Evolutionary conservation across 1,140 invertebrate genomes (phyloP), one percentile per base, ranked within the genome.

Genomic region (Sinonovacula constricta): DNA sequence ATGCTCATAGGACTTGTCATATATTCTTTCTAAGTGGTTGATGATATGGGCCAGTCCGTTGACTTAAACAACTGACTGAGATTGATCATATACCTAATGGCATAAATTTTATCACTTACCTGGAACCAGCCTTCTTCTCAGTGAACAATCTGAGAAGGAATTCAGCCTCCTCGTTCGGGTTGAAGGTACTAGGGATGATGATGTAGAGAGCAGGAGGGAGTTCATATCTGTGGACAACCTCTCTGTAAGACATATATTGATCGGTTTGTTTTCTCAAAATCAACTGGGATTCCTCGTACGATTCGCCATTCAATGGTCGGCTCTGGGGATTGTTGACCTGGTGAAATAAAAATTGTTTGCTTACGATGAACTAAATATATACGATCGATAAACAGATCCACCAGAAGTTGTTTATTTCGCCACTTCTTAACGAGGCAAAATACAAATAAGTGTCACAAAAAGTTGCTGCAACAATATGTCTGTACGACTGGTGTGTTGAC

Each of bases 121-220:
- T 80, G 59, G 84, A 86, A 1, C 83, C 80, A 18, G 70, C 71
- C 10, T 77, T 59, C 49, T 85, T 86, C 45, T 91, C 88, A 2
- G 93, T 92, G 82, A 92, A 94, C 15, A 94, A 84, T 81, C 94
- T 86, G 22, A 95, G 81, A 66, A 94, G 83, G 87, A 93, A 94
- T 62, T 93, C 89, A 3, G 91, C 92, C 57, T 92, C 92, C 71
- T 93, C 88, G 31, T 93, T 91, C 14, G 93, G 92, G 24, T 93
- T 88, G 87, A 93, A 94, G 10, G 94, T 94, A 30, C 92, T 93
- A n/a, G 94, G 94, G 30, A 94, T 90, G 31, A 95, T 87, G 26
- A 94, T 89, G 88, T 95, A 94, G n/a, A 91, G 87, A 24, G 94
- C 94, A 36, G 91, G 90, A 4, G 88, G 78, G 3, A 94, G 81